These are phyloP conservation scores for Pogona vitticeps DNA, from an alignment of 2,113 vertebrate species.

Conservation along the genomic window DNA sequence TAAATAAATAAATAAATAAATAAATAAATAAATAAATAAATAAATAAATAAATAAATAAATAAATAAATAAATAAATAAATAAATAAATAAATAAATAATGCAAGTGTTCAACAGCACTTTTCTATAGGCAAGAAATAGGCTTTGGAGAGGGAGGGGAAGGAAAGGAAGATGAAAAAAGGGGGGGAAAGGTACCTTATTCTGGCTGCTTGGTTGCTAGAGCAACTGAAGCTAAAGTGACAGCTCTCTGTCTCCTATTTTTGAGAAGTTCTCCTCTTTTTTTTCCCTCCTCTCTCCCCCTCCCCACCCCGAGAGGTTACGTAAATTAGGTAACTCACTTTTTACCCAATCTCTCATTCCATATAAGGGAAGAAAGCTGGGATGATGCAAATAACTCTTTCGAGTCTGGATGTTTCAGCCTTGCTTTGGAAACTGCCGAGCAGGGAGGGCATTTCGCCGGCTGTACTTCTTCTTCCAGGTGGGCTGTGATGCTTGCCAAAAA, in stretches of 20 bases:
- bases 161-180: neutral
- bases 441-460: neutral
- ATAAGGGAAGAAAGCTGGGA: constrained; percentile 28
- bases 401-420: neutral
- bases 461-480: too few relatives aligned
- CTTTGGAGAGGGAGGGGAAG: neutral
- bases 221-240: constrained; percentile 5
- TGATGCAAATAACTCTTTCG: neutral
- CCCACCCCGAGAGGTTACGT: constrained; percentile 6
- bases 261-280: neutral
- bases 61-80: too few relatives aligned
- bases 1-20: too few relatives aligned
- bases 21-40: too few relatives aligned
- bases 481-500: too few relatives aligned
- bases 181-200: neutral
- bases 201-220: neutral
- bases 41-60: too few relatives aligned
- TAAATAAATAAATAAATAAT: constrained; percentile 14
- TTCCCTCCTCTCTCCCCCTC: rapidly evolving
- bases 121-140: constrained; percentile 25
- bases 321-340: constrained; percentile 28
- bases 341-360: constrained; percentile 26
- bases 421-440: neutral
- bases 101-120: constrained; percentile 1
- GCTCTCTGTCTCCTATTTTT: constrained; percentile 17